Conservation (phyloP, 2,888 invertebrate species). For the Platynereis dumerilii region DNA sequence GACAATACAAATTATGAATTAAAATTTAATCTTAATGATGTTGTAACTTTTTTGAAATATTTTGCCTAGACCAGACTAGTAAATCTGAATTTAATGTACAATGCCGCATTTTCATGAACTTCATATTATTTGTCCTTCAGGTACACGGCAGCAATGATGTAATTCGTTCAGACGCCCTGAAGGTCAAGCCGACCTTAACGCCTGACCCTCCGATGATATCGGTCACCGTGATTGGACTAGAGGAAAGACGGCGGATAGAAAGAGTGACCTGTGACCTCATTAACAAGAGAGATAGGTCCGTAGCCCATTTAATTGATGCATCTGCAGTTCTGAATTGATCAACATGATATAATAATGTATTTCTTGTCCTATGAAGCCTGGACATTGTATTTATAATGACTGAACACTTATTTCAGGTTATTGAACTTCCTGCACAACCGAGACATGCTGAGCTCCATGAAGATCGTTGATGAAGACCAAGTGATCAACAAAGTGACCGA, state of each 20-base stretch:
- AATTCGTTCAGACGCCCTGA: conserved; percentile 54
- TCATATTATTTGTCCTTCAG: conserved; percentile 45
- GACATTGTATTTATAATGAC: too few relatives aligned
- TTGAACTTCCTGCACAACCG: conserved; percentile 28
- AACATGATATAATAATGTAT: too few relatives aligned
- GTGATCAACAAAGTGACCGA: conserved; percentile 38
- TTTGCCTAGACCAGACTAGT: neutral
- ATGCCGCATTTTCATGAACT: neutral
- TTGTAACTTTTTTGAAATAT: neutral
- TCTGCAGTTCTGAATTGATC: too few relatives aligned
- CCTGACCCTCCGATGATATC: conserved; percentile 59
- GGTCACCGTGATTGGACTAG: conserved; percentile 59
- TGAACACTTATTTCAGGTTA: conserved; percentile 25
- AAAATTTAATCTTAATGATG: neutral
- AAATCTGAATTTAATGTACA: neutral
- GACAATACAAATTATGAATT: too few relatives aligned
- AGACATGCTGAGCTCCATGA: conserved; percentile 17
- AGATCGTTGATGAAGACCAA: conserved; percentile 27
- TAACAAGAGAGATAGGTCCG: conserved; percentile 60
- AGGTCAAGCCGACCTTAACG: conserved; percentile 53
- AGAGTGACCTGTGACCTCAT: conserved; percentile 60
- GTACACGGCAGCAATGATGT: conserved; percentile 59
- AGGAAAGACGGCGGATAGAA: conserved; percentile 60
- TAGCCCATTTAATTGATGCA: neutral
- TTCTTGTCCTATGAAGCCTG: too few relatives aligned